phyloP scores from a whole-genome alignment of 2,888 invertebrate genomes.

The Sinopyrophorus schimmeli region DNA sequence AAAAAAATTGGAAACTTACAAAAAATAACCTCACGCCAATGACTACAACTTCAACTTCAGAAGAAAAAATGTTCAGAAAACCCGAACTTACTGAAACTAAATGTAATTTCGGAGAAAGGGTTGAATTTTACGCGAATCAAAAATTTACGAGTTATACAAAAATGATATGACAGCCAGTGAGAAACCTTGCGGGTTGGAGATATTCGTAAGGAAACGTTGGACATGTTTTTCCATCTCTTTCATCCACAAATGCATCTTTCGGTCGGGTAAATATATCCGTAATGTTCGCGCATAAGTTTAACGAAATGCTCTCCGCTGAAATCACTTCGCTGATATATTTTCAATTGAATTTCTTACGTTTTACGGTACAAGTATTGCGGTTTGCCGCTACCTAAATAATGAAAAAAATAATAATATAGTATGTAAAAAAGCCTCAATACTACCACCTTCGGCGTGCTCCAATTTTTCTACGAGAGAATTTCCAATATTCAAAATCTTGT shows the following conservation, averaged over 20 bases:
- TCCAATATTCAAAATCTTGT: too few species aligned
- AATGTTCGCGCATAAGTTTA: constrained; percentile 20
- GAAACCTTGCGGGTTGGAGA: constrained; percentile 36
- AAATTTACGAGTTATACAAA: constrained; percentile 39
- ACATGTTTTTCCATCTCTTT: constrained; percentile 23
- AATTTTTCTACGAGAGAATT: too few species aligned
- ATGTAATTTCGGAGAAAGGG: too few species aligned
- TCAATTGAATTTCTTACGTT: constrained; percentile 23
- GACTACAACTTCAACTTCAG: too few species aligned
- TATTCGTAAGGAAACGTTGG: constrained; percentile 31
- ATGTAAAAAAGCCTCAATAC: too few species aligned
- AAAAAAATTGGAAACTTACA: too few species aligned
- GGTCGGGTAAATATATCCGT: constrained; percentile 26
- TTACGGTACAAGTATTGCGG: constrained; percentile 14
- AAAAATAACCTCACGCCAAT: too few species aligned
- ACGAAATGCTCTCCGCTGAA: constrained; percentile 13
- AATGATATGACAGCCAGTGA: constrained; percentile 40
- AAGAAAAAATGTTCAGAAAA: too few species aligned
- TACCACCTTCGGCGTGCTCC: too few species aligned
- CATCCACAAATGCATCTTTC: constrained; percentile 19
- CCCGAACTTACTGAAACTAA: too few species aligned
- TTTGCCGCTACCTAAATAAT: too few species aligned
- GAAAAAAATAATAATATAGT: too few species aligned
- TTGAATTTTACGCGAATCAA: constrained; percentile 23
- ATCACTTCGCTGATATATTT: constrained; percentile 19